Percentiles rank a stretch among this genome's conserved stretches.
Evolutionary conservation across 1,140 invertebrate genomes (phyloP).

Genomic region (Drosophila pandora): DNA sequence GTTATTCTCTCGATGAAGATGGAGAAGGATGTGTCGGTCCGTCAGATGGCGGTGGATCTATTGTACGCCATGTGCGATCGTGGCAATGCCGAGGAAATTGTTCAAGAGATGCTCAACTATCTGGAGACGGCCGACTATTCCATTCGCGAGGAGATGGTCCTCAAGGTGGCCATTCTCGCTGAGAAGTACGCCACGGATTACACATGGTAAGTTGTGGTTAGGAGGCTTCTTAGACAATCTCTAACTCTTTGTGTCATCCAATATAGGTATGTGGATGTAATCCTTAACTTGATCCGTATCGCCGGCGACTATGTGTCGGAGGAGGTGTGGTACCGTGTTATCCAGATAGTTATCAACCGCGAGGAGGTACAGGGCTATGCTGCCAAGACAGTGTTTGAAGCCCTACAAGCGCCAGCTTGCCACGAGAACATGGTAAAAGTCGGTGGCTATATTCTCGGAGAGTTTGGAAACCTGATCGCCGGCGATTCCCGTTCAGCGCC

Average conservation of each 20-base stretch:
- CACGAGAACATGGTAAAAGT: conserved; percentile 99
- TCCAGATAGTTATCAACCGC: conserved; percentile 99
- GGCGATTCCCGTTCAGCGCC: conserved; percentile 99
- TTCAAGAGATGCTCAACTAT: conserved; percentile 99
- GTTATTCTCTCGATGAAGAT: conserved; percentile 99
- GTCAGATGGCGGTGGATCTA: conserved; percentile 99
- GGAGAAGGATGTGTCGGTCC: conserved; percentile 99
- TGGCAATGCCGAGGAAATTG: conserved; percentile 99
- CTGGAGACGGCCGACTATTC: conserved; percentile 99
- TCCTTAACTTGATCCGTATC: conserved; percentile 99
- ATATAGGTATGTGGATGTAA: conserved; percentile 95
- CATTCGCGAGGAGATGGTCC: conserved; percentile 99
- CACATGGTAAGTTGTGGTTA: conserved; percentile 89
- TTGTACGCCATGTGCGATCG: conserved; percentile 99
- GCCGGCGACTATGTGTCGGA: conserved; percentile 99
- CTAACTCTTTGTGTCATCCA: conserved; percentile 5
- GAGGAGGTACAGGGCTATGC: conserved; percentile 99
- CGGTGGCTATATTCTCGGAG: conserved; percentile 99
- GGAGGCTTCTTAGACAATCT: conserved; percentile 43
- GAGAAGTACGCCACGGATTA: conserved; percentile 99
- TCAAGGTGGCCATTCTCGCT: conserved; percentile 99
- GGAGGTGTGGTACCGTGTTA: conserved; percentile 99
- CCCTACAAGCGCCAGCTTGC: conserved; percentile 98
- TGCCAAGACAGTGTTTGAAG: conserved; percentile 99
- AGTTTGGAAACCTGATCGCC: conserved; percentile 99